These are phyloP conservation scores for Crambe crambe DNA, from an alignment of 37 sponge, comb jelly and placozoan genomes.

Conservation along the genomic window DNA sequence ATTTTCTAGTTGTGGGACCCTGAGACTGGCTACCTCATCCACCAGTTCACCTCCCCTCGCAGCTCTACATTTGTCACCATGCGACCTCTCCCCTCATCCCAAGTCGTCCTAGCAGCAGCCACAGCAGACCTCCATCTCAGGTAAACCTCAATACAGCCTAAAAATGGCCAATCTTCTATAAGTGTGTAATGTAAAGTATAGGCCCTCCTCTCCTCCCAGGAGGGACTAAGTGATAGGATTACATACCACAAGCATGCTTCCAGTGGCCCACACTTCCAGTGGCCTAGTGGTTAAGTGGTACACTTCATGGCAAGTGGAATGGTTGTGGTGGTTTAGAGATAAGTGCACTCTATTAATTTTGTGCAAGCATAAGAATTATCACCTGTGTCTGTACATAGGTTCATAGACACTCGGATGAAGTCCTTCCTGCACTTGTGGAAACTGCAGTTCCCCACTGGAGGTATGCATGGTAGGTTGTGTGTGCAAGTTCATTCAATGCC, in stretches of 20 bases:
- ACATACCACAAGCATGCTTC: no score
- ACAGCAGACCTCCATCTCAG: constrained; percentile 56
- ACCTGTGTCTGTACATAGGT: no score
- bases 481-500: not conserved
- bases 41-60: constrained; percentile 48
- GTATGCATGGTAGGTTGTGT: constrained; percentile 1
- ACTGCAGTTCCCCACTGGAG: constrained; percentile 53
- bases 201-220: no score
- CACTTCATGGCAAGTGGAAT: no score
- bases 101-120: constrained; percentile 36
- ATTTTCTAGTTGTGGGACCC: constrained; percentile 87
- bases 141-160: no score
- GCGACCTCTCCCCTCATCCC: constrained; percentile 29
- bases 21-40: constrained; percentile 64
- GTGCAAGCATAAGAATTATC: no score
- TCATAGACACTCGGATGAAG: constrained; percentile 55
- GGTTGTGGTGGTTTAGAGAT: no score
- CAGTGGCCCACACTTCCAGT: no score
- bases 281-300: no score
- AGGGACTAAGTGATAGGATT: no score
- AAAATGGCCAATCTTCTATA: no score
- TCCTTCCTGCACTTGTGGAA: constrained; percentile 49
- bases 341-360: not conserved
- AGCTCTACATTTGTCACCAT: constrained; percentile 37
- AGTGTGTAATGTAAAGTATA: no score